These are phyloP conservation scores for Shargacucullia verbasci DNA, from an alignment of 2,888 invertebrate species.

Conservation along the genomic window DNA sequence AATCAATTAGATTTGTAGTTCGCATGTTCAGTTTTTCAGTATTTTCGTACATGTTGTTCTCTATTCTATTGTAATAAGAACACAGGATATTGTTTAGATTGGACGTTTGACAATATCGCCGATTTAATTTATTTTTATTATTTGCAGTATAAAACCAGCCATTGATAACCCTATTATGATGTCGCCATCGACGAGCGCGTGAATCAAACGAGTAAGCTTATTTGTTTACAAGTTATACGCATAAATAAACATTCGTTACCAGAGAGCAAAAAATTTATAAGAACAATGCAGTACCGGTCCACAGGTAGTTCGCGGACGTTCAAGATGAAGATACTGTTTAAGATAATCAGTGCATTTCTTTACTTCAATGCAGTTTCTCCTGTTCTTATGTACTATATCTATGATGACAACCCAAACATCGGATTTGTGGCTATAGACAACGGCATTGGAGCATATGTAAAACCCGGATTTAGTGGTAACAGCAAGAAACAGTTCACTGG, in stretches of 20 bases:
- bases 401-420: slow-evolving; percentile 63
- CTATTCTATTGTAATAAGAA: too few species aligned
- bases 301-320: slow-evolving; percentile 53
- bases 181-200: slow-evolving; percentile 8
- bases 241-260: slow-evolving; percentile 60
- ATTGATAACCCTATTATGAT: slow-evolving; percentile 41
- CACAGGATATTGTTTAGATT: too few species aligned
- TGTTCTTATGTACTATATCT: slow-evolving; percentile 64
- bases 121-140: background rate
- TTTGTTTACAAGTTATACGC: slow-evolving; percentile 61
- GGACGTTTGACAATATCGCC: background rate
- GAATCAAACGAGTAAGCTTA: slow-evolving; percentile 49
- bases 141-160: background rate
- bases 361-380: slow-evolving; percentile 58
- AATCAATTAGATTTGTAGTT: too few species aligned
- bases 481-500: slow-evolving; percentile 62
- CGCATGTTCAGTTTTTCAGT: too few species aligned
- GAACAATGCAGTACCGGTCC: slow-evolving; percentile 46
- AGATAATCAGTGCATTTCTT: slow-evolving; percentile 57
- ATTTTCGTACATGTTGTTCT: too few species aligned
- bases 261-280: slow-evolving; percentile 64
- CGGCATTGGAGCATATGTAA: slow-evolving; percentile 51
- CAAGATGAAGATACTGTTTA: slow-evolving; percentile 67
- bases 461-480: slow-evolving; percentile 43
- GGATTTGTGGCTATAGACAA: slow-evolving; percentile 64